Evolutionary conservation across 2,797 vertebrate species (phyloP).

Genomic region (Gallinago nigripennis): DNA sequence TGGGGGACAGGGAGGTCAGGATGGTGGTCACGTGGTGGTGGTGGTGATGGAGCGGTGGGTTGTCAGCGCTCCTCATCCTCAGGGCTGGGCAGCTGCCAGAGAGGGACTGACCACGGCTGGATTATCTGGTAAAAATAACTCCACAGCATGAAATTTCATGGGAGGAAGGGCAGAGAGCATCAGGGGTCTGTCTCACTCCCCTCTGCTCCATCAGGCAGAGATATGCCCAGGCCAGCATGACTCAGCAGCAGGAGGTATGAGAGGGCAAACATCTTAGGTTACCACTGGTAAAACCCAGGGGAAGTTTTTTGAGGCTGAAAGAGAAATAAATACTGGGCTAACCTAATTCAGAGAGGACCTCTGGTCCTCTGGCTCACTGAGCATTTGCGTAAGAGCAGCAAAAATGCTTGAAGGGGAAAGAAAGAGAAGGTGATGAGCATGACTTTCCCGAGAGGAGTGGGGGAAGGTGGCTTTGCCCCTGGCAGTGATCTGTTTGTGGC

Average conservation of each 20-base stretch:
- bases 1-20: background rate
- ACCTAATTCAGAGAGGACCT: background rate
- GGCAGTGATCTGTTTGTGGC: background rate
- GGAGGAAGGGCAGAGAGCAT: background rate
- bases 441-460: background rate
- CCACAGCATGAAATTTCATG: background rate
- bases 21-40: rapidly evolving
- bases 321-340: background rate
- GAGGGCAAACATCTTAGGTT: rapidly evolving
- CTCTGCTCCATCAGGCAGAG: background rate
- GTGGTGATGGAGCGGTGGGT: background rate
- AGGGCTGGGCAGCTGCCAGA: background rate
- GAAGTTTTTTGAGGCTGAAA: background rate
- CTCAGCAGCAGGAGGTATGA: background rate
- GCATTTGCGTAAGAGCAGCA: background rate
- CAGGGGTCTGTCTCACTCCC: background rate
- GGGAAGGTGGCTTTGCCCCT: rapidly evolving
- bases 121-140: background rate
- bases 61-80: background rate
- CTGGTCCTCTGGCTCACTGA: background rate
- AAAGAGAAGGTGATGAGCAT: background rate
- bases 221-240: rapidly evolving
- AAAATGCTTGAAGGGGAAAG: background rate
- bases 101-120: background rate
- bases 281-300: background rate